A percentile compares a stretch with the other conserved stretches of the same genome.
phyloP scores from a whole-genome alignment of 1,140 invertebrate species.

The Leptonema lineaticorne region DNA sequence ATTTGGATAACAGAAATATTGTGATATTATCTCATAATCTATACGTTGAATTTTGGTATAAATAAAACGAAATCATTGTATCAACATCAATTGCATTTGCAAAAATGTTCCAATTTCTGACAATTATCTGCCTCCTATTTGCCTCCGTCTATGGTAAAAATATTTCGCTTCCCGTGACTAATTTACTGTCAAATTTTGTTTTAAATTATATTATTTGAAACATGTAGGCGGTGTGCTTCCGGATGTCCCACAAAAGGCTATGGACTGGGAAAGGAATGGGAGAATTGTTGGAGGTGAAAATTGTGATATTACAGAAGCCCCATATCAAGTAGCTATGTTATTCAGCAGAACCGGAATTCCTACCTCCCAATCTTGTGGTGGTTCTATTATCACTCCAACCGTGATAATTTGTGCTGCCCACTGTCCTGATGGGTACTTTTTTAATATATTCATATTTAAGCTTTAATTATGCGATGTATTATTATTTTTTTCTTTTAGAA shows the following conservation, averaged over 20 bases:
- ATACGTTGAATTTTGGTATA: too few relatives aligned
- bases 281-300: constrained; percentile 31
- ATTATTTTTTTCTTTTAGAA: neutral
- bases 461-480: neutral
- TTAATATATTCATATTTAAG: neutral
- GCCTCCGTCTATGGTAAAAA: constrained; percentile 22
- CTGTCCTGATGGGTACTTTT: constrained; percentile 7
- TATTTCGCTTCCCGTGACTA: too few relatives aligned
- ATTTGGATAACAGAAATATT: too few relatives aligned
- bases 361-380: constrained; percentile 11
- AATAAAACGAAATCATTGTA: too few relatives aligned
- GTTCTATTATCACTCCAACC: constrained; percentile 3
- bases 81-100: too few relatives aligned
- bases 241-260: neutral
- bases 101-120: constrained; percentile 20
- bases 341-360: constrained; percentile 1
- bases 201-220: neutral
- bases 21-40: too few relatives aligned
- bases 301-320: constrained; percentile 35
- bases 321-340: constrained; percentile 38
- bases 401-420: constrained; percentile 2
- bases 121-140: constrained; percentile 5
- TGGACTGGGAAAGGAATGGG: constrained; percentile 23
- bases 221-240: constrained; percentile 7
- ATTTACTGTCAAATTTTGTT: neutral